These are phyloP conservation scores for Noctilio leporinus DNA, from an alignment of 2,113 vertebrate genomes.

Conservation along the genomic window DNA sequence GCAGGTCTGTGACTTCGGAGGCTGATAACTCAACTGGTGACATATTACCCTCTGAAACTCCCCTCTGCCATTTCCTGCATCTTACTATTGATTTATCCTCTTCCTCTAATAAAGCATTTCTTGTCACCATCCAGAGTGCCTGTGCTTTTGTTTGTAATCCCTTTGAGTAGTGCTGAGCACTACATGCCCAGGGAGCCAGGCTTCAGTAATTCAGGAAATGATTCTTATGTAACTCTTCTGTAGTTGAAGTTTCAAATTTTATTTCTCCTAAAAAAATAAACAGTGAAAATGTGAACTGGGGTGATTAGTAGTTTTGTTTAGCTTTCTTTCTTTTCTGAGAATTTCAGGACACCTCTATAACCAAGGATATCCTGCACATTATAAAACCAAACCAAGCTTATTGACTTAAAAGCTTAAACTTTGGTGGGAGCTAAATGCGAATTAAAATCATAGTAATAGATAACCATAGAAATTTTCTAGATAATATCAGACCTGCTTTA, in stretches of 20 bases:
- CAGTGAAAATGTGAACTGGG: background rate
- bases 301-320: background rate
- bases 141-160: too few species aligned
- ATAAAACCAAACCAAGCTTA: background rate
- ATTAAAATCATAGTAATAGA: background rate
- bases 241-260: constrained; percentile 8
- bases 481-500: background rate
- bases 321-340: background rate
- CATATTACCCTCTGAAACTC: too few species aligned
- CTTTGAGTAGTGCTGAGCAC: too few species aligned
- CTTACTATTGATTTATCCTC: too few species aligned
- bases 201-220: background rate
- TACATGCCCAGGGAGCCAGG: too few species aligned
- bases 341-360: background rate
- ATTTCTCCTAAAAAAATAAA: background rate
- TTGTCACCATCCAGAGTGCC: too few species aligned
- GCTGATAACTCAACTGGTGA: too few species aligned
- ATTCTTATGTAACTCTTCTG: background rate
- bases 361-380: background rate
- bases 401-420: background rate
- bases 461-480: background rate
- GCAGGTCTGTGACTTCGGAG: too few species aligned
- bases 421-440: background rate
- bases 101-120: too few species aligned
- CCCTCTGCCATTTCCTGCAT: too few species aligned